Percentiles rank a stretch among this genome's conserved stretches.
phyloP scores from a whole-genome alignment of 2,797 vertebrate species.

The Chelon labrosus region DNA sequence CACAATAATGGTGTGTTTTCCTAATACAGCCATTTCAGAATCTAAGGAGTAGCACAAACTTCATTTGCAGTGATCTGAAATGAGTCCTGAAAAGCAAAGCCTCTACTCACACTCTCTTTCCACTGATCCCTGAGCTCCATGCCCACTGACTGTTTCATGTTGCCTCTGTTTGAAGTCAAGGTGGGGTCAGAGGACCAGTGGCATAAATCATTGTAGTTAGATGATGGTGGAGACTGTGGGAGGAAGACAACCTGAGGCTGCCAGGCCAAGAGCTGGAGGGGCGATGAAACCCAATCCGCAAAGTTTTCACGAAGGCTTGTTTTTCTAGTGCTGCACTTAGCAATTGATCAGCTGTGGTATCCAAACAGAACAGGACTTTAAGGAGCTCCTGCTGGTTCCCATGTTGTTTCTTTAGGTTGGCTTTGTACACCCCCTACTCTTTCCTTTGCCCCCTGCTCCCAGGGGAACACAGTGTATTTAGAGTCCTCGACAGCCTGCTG shows the following conservation, averaged over 20 bases:
- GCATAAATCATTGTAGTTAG: conserved; percentile 87
- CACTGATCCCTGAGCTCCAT: not conserved
- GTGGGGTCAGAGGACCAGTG: conserved; percentile 85
- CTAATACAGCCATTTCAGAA: no score
- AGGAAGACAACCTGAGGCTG: conserved; percentile 43
- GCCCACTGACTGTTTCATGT: conserved; percentile 37
- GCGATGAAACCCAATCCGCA: conserved; percentile 90
- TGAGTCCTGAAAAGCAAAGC: not conserved
- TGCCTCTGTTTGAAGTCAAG: conserved; percentile 49
- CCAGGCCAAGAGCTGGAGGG: conserved; percentile 54
- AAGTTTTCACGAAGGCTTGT: conserved; percentile 84
- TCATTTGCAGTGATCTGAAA: not conserved
- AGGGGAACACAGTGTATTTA: conserved; percentile 22
- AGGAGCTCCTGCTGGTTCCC: conserved; percentile 61
- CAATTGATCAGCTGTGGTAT: conserved; percentile 76
- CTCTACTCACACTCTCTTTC: conserved; percentile 8
- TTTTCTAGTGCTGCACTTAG: conserved; percentile 79
- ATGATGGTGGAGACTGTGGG: conserved; percentile 36
- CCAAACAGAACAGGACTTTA: conserved; percentile 68
- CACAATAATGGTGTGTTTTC: no score
- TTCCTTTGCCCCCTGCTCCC: conserved; percentile 38
- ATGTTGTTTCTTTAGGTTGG: conserved; percentile 48
- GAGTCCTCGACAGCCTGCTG: conserved; percentile 58
- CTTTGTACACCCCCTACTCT: conserved; percentile 25
- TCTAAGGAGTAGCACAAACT: no score